These are phyloP conservation scores for Scomber japonicus DNA, from an alignment of 2,113 vertebrate genomes.

Conservation along the genomic window DNA sequence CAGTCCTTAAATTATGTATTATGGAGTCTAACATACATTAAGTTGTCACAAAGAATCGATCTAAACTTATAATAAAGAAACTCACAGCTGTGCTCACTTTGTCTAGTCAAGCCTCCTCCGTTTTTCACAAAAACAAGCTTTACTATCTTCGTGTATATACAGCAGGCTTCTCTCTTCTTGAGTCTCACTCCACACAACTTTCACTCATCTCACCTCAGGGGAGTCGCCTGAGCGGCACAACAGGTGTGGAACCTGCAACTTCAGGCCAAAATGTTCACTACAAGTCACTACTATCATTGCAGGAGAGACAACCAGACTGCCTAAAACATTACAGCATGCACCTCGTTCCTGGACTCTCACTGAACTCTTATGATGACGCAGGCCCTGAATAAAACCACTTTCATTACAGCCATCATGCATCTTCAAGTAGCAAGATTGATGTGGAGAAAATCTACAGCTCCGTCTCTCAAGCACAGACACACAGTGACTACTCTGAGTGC, in stretches of 20 bases:
- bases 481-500: slow-evolving; percentile 30
- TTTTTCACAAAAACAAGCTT: slow-evolving; percentile 18
- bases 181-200: slow-evolving; percentile 57
- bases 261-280: background rate
- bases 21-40: background rate
- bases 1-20: background rate
- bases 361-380: slow-evolving; percentile 37
- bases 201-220: slow-evolving; percentile 55
- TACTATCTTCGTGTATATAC: background rate
- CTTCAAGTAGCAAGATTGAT: slow-evolving; percentile 44
- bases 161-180: slow-evolving; percentile 5
- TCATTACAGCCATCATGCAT: slow-evolving; percentile 38
- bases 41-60: background rate
- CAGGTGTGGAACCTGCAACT: slow-evolving; percentile 61
- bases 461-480: slow-evolving; percentile 18
- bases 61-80: background rate
- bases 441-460: slow-evolving; percentile 31
- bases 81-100: background rate
- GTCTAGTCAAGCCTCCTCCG: background rate
- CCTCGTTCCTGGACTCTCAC: background rate
- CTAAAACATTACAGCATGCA: background rate
- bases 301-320: too few species aligned
- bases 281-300: background rate
- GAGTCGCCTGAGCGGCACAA: slow-evolving; percentile 48
- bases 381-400: slow-evolving; percentile 41